Conservation (phyloP, 2,797 vertebrate species). For the Cirrhinus mrigala region DNA sequence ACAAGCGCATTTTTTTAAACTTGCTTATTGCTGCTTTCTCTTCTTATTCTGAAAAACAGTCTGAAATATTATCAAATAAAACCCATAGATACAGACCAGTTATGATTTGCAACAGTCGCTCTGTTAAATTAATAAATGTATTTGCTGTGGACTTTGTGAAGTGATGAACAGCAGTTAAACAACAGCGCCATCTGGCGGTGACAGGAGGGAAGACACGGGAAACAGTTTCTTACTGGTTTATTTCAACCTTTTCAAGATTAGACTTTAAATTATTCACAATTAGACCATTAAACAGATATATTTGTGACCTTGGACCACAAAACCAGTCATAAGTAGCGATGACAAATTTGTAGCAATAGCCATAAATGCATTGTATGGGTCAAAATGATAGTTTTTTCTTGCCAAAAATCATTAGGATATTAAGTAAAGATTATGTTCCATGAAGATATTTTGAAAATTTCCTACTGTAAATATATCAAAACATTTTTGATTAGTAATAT, state of each 20-base stretch:
- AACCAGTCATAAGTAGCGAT: too few species aligned
- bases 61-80: not conserved
- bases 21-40: not conserved
- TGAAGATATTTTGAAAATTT: too few species aligned
- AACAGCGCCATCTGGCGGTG: not conserved
- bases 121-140: too few species aligned
- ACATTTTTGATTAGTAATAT: too few species aligned
- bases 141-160: not conserved
- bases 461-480: too few species aligned
- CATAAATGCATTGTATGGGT: too few species aligned
- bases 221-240: not conserved
- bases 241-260: not conserved
- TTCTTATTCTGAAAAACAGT: not conserved
- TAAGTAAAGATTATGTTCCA: too few species aligned
- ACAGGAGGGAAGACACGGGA: not conserved
- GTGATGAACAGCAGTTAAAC: not conserved
- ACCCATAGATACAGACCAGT: not conserved
- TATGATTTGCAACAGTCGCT: too few species aligned
- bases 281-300: not conserved
- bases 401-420: too few species aligned
- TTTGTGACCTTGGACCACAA: too few species aligned
- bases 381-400: too few species aligned
- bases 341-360: too few species aligned
- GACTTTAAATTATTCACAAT: not conserved
- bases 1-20: fast-evolving